Percentiles rank a stretch among this genome's conserved stretches.
Evolutionary conservation across 2,888 invertebrate species (phyloP).

Genomic region (Epinotia brunnichana): DNA sequence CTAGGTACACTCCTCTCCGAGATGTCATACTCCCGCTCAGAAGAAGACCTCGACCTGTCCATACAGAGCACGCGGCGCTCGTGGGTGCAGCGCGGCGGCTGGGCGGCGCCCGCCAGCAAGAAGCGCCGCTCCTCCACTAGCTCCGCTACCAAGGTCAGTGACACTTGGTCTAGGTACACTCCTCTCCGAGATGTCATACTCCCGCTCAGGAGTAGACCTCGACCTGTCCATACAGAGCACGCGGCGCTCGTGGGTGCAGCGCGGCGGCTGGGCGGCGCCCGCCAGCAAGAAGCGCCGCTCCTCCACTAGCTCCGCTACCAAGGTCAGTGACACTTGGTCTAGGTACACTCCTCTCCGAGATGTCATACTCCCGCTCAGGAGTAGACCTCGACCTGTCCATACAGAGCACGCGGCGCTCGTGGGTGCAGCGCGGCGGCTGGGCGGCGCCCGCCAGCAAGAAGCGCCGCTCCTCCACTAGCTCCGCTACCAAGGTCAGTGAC

Average conservation of each 20-base stretch:
- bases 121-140: too few species aligned
- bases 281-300: conserved; percentile 68
- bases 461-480: conserved; percentile 72
- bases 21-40: too few species aligned
- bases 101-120: too few species aligned
- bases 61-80: too few species aligned
- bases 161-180: conserved; percentile 85
- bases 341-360: conserved; percentile 90
- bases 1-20: too few species aligned
- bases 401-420: conserved; percentile 76
- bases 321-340: conserved; percentile 10
- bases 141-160: too few species aligned
- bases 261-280: conserved; percentile 74
- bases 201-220: conserved; percentile 92
- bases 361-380: conserved; percentile 92
- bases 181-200: conserved; percentile 91
- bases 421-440: conserved; percentile 78
- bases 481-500: conserved; percentile 70
- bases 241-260: conserved; percentile 78
- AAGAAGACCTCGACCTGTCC: too few species aligned
- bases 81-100: too few species aligned
- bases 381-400: conserved; percentile 88
- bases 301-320: conserved; percentile 14
- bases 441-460: conserved; percentile 71
- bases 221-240: conserved; percentile 83